A percentile compares a stretch with the other conserved stretches of the same genome.
Conservation (phyloP, 2,113 vertebrate genomes). For the Hipposideros armiger region DNA sequence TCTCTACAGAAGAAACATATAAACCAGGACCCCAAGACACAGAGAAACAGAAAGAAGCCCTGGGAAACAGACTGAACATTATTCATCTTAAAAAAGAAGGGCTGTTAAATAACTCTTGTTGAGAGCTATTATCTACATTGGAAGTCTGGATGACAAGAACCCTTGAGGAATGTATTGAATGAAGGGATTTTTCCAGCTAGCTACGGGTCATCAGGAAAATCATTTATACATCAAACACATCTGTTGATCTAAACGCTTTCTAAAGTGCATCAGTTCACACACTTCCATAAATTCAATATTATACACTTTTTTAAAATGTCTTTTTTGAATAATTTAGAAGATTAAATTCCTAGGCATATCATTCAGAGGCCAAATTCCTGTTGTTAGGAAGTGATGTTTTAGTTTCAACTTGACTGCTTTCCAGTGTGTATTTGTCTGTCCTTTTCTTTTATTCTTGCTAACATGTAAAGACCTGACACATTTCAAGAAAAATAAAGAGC, state of each 20-base stretch:
- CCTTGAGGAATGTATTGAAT: not conserved
- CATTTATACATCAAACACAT: not conserved
- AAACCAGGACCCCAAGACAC: not conserved
- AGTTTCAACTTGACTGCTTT: not conserved
- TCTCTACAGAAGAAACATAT: not conserved
- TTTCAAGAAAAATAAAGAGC: not conserved
- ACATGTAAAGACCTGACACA: not conserved
- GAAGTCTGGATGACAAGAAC: not conserved
- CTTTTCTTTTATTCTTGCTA: not conserved
- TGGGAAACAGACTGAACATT: not conserved
- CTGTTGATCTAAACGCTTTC: constrained; percentile 32
- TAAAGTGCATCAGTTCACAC: constrained; percentile 39
- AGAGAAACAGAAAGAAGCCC: not conserved
- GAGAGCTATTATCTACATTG: not conserved
- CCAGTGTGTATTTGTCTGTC: not conserved
- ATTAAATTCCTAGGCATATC: constrained; percentile 7
- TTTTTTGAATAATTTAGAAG: constrained; percentile 27
- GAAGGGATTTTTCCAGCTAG: constrained; percentile 56
- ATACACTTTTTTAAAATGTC: not conserved
- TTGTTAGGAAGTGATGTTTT: not conserved
- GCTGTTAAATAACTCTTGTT: not conserved
- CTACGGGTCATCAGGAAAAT: constrained; percentile 21
- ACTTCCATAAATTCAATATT: not conserved
- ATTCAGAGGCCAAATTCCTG: constrained; percentile 23
- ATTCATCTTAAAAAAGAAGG: not conserved